Base-by-base conservation (phyloP, 2,888 invertebrate genomes). In the Harpalus rufipes region DNA sequence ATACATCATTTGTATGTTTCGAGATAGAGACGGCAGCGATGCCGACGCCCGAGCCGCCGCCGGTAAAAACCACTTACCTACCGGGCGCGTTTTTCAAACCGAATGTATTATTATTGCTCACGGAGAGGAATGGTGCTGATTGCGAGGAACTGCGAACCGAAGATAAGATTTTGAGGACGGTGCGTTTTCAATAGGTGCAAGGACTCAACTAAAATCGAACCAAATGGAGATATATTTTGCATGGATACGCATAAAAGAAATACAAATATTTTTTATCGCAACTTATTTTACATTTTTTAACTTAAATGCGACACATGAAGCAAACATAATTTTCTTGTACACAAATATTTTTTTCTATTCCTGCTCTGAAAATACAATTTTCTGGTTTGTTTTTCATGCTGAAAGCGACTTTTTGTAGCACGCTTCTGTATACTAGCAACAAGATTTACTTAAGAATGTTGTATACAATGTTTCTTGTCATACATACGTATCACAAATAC, bases 1-100 rank as follows among this genome's bases (percentile, higher is more conserved):
- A 90, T 90, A 90, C 90, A 90, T 90, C 90, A 90, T 90, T 90
- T 90, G 90, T 90, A 90, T 90, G 90, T 90, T 89, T 88, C 89
- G 89, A 90, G 82, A 85, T 85, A 85, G 85, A 80, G 85, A 68
- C 80, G 61, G 16, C 68, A n/a, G 44, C 44, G 21, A 21, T 1
- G 7, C n/a, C 72, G 44, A 68, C 44, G 41, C 65, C 84, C 65
- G 84, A 3, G 7, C n/a, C 72, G 44, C 56, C 44, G 41, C 65
- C 84, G 78, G 84, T 84, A 84, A 84, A 81, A 84, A 84, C 78
- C 84, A 84, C 78, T 84, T 84, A 41, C 61, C 74, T 76, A 12
- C 74, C 63, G 63, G 74, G 58, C 78, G 78, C 68, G 61, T 84
- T 84, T 84, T 84, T 84, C 78, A 78, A 78, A 76, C 78, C 78